A percentile compares a stretch with the other conserved stretches of the same genome.
Conservation (phyloP, 2,888 invertebrate genomes). For the Drosophila paranaensis region DNA sequence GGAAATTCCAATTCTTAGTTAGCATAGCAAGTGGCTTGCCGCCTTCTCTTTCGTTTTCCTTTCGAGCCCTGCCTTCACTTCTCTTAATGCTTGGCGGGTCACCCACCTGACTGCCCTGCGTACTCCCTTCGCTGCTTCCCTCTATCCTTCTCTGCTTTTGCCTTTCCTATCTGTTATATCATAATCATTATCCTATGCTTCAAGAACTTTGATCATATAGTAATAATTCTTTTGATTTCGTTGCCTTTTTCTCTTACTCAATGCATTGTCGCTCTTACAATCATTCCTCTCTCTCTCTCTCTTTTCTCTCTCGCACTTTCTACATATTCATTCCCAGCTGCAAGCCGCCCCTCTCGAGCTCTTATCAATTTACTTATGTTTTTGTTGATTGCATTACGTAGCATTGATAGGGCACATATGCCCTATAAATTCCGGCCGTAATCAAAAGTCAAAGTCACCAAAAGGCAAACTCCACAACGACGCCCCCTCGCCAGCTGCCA, state of each 20-base stretch:
- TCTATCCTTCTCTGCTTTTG: background rate
- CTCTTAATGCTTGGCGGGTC: no score
- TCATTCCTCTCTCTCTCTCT: background rate
- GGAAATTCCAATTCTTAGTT: conserved; percentile 2
- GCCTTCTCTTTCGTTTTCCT: background rate
- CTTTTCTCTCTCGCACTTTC: conserved; percentile 13
- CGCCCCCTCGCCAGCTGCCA: background rate
- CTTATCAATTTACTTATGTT: conserved; percentile 53
- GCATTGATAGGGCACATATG: conserved; percentile 49
- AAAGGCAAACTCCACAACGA: background rate
- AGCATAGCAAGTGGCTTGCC: background rate
- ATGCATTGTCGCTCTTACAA: background rate
- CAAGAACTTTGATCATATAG: background rate
- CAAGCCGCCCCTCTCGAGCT: conserved; percentile 3
- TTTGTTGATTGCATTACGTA: conserved; percentile 48
- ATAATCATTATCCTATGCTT: no score
- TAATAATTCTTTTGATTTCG: background rate
- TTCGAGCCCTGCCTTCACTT: background rate
- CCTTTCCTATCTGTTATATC: no score
- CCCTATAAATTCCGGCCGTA: conserved; percentile 35
- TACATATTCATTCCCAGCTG: conserved; percentile 20
- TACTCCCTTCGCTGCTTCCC: background rate
- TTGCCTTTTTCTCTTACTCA: no score
- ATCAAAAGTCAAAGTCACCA: conserved; percentile 63
- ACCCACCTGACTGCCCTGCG: background rate